Conservation (phyloP, 2,888 invertebrate species). For the Troides oblongomaculatus region DNA sequence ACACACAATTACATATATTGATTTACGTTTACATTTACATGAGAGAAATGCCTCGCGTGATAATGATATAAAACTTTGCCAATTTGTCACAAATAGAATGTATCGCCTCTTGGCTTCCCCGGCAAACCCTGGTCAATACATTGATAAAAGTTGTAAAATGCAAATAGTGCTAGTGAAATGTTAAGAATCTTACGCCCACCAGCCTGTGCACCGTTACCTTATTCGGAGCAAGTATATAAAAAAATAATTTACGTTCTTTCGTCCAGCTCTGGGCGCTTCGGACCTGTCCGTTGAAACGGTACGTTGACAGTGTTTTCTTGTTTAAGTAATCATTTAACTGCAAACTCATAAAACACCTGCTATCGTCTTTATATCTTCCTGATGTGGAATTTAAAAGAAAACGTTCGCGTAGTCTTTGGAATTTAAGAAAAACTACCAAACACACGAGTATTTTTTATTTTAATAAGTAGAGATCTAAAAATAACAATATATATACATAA, state of each 20-base stretch:
- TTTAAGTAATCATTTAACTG: slow-evolving; percentile 23
- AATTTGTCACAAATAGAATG: slow-evolving; percentile 45
- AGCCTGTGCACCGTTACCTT: slow-evolving; percentile 60
- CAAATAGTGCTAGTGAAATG: slow-evolving; percentile 73
- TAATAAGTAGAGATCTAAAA: background rate
- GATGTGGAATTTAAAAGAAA: background rate
- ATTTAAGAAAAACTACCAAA: background rate
- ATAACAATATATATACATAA: background rate
- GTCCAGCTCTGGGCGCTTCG: slow-evolving; percentile 16
- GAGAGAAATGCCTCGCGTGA: slow-evolving; percentile 1
- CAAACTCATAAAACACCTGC: slow-evolving; percentile 19
- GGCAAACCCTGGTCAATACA: slow-evolving; percentile 65
- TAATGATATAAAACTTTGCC: slow-evolving; percentile 6
- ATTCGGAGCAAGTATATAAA: slow-evolving; percentile 47
- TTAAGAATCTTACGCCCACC: slow-evolving; percentile 72
- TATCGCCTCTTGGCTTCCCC: slow-evolving; percentile 58
- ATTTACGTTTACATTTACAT: background rate
- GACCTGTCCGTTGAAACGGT: slow-evolving; percentile 16
- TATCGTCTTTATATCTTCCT: slow-evolving; percentile 17
- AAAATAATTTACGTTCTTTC: slow-evolving; percentile 28
- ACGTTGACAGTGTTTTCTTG: slow-evolving; percentile 24
- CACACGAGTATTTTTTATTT: background rate
- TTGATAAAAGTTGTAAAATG: slow-evolving; percentile 78
- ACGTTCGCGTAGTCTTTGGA: no score
- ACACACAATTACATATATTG: no score